These are phyloP conservation scores for Lacerta bilineata DNA, from an alignment of 2,797 vertebrate genomes.

Conservation along the genomic window DNA sequence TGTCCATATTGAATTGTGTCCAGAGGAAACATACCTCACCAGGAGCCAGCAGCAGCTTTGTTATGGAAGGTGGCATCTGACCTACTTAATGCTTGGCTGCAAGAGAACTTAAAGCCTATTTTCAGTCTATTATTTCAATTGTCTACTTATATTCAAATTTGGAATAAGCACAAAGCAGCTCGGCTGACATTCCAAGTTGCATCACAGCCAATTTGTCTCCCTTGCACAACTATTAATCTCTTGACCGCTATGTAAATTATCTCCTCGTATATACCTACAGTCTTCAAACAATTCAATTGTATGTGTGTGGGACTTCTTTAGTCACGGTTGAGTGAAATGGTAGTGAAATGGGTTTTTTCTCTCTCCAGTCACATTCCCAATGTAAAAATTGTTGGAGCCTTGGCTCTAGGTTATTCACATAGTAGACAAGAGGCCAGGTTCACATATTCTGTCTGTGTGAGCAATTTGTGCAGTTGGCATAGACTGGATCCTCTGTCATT, in stretches of 20 bases:
- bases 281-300: not conserved
- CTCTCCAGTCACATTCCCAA: not conserved
- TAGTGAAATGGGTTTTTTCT: slow-evolving; percentile 27
- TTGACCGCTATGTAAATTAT: not conserved
- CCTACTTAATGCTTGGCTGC: slow-evolving; percentile 29
- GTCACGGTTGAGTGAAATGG: slow-evolving; percentile 34
- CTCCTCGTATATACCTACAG: not conserved
- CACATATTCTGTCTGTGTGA: slow-evolving; percentile 44
- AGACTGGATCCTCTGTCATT: slow-evolving; percentile 56
- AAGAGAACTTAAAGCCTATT: slow-evolving; percentile 15
- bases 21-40: not conserved
- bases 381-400: not conserved
- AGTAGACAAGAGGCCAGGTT: slow-evolving; percentile 29
- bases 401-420: slow-evolving; percentile 8
- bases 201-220: not conserved
- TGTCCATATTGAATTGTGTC: slow-evolving; percentile 52
- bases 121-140: not conserved
- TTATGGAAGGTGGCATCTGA: not conserved
- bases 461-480: slow-evolving; percentile 62
- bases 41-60: not conserved
- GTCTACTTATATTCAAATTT: not conserved
- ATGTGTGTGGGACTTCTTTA: not conserved
- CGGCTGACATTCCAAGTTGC: not conserved
- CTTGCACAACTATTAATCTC: not conserved
- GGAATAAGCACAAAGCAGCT: not conserved